Conservation (phyloP, 2,797 vertebrate species). For the Kryptolebias ocellatus region DNA sequence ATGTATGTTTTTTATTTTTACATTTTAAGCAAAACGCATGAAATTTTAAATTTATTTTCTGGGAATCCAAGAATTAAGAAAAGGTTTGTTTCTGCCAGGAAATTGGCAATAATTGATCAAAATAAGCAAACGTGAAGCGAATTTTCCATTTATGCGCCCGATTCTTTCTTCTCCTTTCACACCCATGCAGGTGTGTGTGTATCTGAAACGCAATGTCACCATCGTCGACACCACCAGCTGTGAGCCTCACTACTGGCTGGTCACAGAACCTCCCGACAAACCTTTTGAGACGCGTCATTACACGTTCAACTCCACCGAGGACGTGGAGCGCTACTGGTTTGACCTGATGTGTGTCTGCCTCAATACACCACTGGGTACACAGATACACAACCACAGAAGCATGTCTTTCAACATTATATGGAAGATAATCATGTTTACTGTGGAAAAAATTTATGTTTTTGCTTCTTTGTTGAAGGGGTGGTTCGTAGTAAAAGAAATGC, state of each 20-base stretch:
- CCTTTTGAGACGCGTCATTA: constrained; percentile 89
- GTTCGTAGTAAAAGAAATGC: constrained; percentile 74
- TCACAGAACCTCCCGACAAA: constrained; percentile 84
- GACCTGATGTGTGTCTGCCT: constrained; percentile 96
- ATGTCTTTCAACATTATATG: neutral
- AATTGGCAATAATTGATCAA: neutral
- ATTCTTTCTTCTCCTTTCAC: neutral
- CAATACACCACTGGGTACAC: constrained; percentile 92
- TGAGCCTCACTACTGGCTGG: constrained; percentile 95
- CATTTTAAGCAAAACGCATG: neutral
- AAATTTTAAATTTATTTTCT: neutral
- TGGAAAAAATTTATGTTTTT: neutral
- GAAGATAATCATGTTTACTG: neutral
- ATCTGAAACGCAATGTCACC: constrained; percentile 85
- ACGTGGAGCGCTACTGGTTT: constrained; percentile 97
- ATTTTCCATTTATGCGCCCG: neutral
- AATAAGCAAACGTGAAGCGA: neutral
- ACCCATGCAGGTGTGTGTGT: constrained; percentile 86
- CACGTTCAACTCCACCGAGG: constrained; percentile 81
- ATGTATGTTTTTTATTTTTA: neutral
- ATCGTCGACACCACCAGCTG: constrained; percentile 92
- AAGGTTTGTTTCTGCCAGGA: neutral
- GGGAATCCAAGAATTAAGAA: neutral
- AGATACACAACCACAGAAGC: neutral
- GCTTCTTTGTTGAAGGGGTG: constrained; percentile 78